A percentile compares a stretch with the other conserved stretches of the same genome.
phyloP scores from a whole-genome alignment of 2,888 invertebrate species.

The Drosophila mercatorum region DNA sequence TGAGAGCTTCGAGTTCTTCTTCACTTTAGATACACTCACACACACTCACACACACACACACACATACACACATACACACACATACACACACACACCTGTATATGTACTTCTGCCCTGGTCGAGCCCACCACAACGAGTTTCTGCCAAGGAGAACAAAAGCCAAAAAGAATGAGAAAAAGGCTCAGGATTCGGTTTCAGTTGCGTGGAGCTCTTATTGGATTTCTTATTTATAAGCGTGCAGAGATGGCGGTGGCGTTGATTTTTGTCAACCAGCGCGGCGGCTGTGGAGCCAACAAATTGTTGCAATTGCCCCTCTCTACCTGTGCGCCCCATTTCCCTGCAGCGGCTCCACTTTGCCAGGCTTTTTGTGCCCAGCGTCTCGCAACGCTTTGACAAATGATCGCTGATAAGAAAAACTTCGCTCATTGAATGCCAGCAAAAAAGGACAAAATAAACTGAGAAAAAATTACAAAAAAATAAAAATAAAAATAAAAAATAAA shows the following conservation, averaged over 20 bases:
- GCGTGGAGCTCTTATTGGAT: constrained; percentile 47
- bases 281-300: constrained; percentile 55
- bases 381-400: constrained; percentile 60
- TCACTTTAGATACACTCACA: background rate
- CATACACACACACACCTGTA: no score
- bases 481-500: background rate
- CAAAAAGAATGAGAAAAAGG: constrained; percentile 1
- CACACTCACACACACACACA: background rate
- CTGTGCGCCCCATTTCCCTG: constrained; percentile 8
- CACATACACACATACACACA: background rate
- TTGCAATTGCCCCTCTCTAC: constrained; percentile 47
- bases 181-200: constrained; percentile 36
- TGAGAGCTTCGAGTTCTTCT: constrained; percentile 11
- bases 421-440: constrained; percentile 13
- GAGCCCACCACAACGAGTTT: constrained; percentile 24
- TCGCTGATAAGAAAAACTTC: constrained; percentile 52
- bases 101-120: background rate
- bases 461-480: constrained; percentile 7
- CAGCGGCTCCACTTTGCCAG: background rate
- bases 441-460: constrained; percentile 16
- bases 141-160: constrained; percentile 4
- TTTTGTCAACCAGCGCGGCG: constrained; percentile 45
- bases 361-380: constrained; percentile 7
- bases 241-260: constrained; percentile 33
- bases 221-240: constrained; percentile 55